Evolutionary conservation across 2,888 invertebrate species (phyloP).

Genomic region (Lasiommata megera): DNA sequence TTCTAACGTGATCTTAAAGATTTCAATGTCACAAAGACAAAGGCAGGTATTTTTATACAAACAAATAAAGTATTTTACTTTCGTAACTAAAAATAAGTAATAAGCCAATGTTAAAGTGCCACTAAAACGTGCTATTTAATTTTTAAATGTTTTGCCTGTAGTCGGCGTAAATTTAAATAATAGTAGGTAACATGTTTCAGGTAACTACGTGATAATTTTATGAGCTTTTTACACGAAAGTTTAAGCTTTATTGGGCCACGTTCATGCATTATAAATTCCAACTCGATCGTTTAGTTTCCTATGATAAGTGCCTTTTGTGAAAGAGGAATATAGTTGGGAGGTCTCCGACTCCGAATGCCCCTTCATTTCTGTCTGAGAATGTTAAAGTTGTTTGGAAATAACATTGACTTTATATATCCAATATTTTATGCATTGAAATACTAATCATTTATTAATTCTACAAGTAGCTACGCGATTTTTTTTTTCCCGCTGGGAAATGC

Average conservation of each 20-base stretch:
- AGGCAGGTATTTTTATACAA: too few relatives aligned
- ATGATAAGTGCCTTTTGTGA: slow-evolving; percentile 6
- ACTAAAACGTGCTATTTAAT: slow-evolving; percentile 15
- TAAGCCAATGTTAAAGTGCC: neutral
- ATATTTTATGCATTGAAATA: too few relatives aligned
- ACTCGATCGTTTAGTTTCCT: slow-evolving; percentile 7
- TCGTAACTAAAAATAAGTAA: neutral
- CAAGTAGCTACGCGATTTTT: too few relatives aligned
- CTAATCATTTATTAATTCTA: too few relatives aligned
- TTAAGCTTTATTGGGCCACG: slow-evolving; percentile 39
- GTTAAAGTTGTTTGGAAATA: neutral
- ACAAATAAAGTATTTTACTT: too few relatives aligned
- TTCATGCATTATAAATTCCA: slow-evolving; percentile 16
- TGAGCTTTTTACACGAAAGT: slow-evolving; percentile 68
- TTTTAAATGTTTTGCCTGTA: slow-evolving; percentile 17
- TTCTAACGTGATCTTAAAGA: too few relatives aligned
- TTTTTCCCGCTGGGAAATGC: too few relatives aligned
- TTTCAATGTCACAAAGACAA: too few relatives aligned
- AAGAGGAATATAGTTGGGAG: slow-evolving; percentile 5
- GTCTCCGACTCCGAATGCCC: too few relatives aligned
- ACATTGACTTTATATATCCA: too few relatives aligned
- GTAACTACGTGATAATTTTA: slow-evolving; percentile 70
- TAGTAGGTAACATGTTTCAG: slow-evolving; percentile 59
- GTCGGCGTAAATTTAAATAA: slow-evolving; percentile 49
- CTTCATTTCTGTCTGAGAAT: neutral